Percentiles rank a stretch among this genome's conserved stretches.
Evolutionary conservation across 1,140 invertebrate genomes (phyloP).

Genomic region (Chelonus insularis): DNA sequence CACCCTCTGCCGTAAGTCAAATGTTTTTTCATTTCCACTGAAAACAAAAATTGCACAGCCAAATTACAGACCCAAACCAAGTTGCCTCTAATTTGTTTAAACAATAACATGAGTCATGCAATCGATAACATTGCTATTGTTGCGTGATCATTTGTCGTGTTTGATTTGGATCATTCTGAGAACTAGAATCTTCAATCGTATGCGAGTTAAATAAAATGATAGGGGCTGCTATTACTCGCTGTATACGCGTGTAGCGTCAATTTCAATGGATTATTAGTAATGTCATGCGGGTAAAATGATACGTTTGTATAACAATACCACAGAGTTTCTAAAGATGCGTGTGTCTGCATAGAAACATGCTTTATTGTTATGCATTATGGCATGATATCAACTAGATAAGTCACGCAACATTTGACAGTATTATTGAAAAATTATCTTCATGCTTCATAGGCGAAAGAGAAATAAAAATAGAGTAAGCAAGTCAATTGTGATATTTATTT

Average conservation of each 20-base stretch:
- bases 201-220: background rate
- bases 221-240: background rate
- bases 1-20: background rate
- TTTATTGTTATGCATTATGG: background rate
- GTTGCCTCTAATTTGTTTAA: no score
- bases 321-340: background rate
- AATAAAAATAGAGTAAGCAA: no score
- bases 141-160: background rate
- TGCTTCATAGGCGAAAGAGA: no score
- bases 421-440: background rate
- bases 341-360: background rate
- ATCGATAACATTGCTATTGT: background rate
- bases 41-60: background rate
- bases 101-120: no score
- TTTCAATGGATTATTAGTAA: background rate
- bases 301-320: background rate
- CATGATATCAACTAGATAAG: background rate
- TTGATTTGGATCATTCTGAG: background rate
- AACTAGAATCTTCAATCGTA: background rate
- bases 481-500: no score
- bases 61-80: background rate
- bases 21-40: background rate
- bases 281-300: background rate
- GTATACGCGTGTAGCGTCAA: background rate
- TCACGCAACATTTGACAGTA: background rate